phyloP scores from a whole-genome alignment of 2,113 vertebrate genomes.

The Neolamprologus cancellatus region DNA sequence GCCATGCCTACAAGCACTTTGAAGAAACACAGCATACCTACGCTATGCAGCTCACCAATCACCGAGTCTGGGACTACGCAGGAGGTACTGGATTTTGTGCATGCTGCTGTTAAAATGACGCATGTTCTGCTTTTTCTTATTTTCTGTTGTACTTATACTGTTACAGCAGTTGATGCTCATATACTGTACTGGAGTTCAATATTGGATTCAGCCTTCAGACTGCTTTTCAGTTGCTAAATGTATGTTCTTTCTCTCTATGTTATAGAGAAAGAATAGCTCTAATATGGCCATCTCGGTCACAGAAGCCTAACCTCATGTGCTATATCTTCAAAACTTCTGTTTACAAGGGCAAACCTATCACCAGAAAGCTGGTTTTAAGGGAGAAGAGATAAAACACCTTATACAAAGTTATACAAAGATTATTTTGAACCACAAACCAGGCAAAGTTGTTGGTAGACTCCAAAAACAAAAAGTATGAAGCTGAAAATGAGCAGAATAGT shows the following conservation, averaged over 20 bases:
- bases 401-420: neutral
- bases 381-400: neutral
- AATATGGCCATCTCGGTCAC: neutral
- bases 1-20: conserved; percentile 96
- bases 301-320: neutral
- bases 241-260: neutral
- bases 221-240: neutral
- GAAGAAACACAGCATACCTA: conserved; percentile 98
- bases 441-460: neutral
- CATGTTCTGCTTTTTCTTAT: neutral
- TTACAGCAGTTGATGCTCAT: neutral
- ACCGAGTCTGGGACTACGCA: conserved; percentile 97
- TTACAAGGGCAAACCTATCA: neutral
- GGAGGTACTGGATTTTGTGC: conserved; percentile 72
- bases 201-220: neutral
- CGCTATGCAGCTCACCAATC: conserved; percentile 97
- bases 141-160: neutral
- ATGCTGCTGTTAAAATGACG: neutral
- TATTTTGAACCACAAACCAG: neutral
- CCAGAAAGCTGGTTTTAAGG: neutral
- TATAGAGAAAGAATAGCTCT: neutral
- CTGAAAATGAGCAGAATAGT: neutral
- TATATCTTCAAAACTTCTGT: neutral
- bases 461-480: neutral
- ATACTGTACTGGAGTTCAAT: neutral